Evolutionary conservation across 2,888 invertebrate genomes (phyloP).

Genomic region (Drosophila prolongata): DNA sequence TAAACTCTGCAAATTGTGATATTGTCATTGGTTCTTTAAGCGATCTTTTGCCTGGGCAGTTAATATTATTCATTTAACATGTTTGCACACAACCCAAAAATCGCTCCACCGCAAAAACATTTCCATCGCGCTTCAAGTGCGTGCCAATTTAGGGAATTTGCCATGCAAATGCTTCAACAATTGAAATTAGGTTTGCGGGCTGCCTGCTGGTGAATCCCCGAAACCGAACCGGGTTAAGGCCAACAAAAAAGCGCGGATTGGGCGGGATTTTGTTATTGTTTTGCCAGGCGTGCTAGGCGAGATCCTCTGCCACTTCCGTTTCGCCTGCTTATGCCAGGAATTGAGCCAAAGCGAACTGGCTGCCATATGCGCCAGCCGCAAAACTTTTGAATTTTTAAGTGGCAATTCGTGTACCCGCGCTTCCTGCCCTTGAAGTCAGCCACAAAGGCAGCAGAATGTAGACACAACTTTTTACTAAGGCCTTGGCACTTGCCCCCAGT

Average conservation of each 20-base stretch:
- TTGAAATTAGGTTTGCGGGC: slow-evolving; percentile 61
- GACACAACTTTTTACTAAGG: slow-evolving; percentile 46
- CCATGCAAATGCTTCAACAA: slow-evolving; percentile 66
- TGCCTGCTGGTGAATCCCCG: slow-evolving; percentile 28
- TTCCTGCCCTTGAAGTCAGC: slow-evolving; percentile 51
- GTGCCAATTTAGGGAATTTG: slow-evolving; percentile 55
- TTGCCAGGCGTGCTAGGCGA: slow-evolving; percentile 13
- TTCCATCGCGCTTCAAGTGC: slow-evolving; percentile 49
- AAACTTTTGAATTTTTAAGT: slow-evolving; percentile 79
- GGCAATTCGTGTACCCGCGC: slow-evolving; percentile 76
- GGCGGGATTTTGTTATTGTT: slow-evolving; percentile 68
- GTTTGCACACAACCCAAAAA: slow-evolving; percentile 8
- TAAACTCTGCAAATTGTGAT: neutral
- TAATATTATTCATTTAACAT: neutral
- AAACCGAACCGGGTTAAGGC: slow-evolving; percentile 71
- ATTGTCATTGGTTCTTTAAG: too few species aligned
- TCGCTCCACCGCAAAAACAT: slow-evolving; percentile 62
- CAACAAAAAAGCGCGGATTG: slow-evolving; percentile 49
- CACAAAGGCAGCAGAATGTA: slow-evolving; percentile 11
- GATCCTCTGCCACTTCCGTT: slow-evolving; percentile 39
- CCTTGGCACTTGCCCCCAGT: slow-evolving; percentile 43
- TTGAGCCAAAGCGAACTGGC: slow-evolving; percentile 9
- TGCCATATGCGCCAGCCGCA: slow-evolving; percentile 74
- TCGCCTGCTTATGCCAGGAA: slow-evolving; percentile 21
- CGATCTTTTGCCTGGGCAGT: too few species aligned